A percentile compares a stretch with the other conserved stretches of the same genome.
Conservation (phyloP, 2,113 vertebrate genomes). For the Pseudolaguvia tuberculata region DNA sequence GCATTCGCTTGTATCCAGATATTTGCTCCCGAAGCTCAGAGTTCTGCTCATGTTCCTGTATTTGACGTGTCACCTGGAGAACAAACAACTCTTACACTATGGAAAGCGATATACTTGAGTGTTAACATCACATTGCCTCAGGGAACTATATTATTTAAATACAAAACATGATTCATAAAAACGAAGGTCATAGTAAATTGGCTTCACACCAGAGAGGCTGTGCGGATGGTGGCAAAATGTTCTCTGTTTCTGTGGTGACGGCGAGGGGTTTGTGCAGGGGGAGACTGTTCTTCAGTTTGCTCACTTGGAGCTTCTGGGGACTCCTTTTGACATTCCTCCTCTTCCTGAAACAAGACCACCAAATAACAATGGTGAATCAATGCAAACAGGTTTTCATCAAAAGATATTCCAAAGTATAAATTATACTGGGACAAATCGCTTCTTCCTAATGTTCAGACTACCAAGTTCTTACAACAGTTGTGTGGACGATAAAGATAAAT, state of each 20-base stretch:
- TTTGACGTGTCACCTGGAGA: constrained; percentile 90
- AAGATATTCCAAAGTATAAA: too few relatives aligned
- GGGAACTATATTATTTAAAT: background rate
- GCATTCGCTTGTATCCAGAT: constrained; percentile 97
- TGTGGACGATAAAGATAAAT: background rate
- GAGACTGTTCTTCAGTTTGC: constrained; percentile 82
- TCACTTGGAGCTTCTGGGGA: constrained; percentile 78
- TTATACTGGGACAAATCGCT: background rate
- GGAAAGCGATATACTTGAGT: too few relatives aligned
- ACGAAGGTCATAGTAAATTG: background rate
- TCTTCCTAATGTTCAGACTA: background rate
- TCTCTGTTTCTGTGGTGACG: constrained; percentile 91
- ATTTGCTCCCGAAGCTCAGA: constrained; percentile 97
- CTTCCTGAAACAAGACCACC: constrained; percentile 70
- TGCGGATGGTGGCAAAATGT: constrained; percentile 98
- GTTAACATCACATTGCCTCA: background rate
- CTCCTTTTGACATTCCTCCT: constrained; percentile 81
- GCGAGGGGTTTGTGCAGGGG: constrained; percentile 80
- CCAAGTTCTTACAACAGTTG: background rate
- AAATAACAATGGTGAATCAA: background rate
- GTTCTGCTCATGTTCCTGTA: constrained; percentile 97
- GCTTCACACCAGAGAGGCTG: constrained; percentile 85
- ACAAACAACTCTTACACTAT: constrained; percentile 20
- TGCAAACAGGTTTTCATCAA: background rate
- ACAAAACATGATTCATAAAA: background rate